Evolutionary conservation across 2,797 vertebrate genomes (phyloP), one percentile per base, ranked within the genome.

Genomic region (Numenius phaeopus): DNA sequence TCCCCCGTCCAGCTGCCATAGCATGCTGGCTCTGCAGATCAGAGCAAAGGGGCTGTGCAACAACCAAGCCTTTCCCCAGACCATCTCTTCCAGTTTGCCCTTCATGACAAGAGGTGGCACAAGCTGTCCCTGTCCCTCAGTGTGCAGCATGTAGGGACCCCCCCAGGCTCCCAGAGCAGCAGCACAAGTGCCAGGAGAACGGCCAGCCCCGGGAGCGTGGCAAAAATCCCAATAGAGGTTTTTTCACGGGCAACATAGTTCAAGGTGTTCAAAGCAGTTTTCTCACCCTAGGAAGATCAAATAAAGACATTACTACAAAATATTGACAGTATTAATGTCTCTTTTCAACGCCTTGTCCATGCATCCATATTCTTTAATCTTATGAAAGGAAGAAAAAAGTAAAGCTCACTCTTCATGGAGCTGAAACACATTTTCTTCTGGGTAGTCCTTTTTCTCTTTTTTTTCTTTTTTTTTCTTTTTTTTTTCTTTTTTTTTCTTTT

Each of bases 101-200:
- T 59, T 46, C 67, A 66, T 50, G 16, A 39, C 15, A 78, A 67
- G 72, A 81, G 29, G 13, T 34, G 19, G 8, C 23, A 73, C 8
- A 44, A 66, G 39, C 16, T 16, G 8, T 27, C 59, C 24, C 59
- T 3, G 0, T 13, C 3, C 7, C 46, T 8, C 54, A 18, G 9
- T 1, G 1, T 6, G 7, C 20, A 47, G 19, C 5, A 0, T 12
- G 13, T 19, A 32, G 19, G 13, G 57, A 49, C 8, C 2, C 30
- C 42, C 49, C 12, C 5, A 19, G 30, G 1, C 29, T 55, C 24
- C 10, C 30, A 16, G 17, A 59, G 24, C 10, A 69, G 22, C 3
- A 20, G 20, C 32, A 7, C 7, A 16, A 34, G 22, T 78, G 14
- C 10, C 32, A 44, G 34, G 47, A 61, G 32, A 79, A 14, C 34